phyloP scores from a whole-genome alignment of 2,797 vertebrate species.

The Enteromius argenteus region DNA sequence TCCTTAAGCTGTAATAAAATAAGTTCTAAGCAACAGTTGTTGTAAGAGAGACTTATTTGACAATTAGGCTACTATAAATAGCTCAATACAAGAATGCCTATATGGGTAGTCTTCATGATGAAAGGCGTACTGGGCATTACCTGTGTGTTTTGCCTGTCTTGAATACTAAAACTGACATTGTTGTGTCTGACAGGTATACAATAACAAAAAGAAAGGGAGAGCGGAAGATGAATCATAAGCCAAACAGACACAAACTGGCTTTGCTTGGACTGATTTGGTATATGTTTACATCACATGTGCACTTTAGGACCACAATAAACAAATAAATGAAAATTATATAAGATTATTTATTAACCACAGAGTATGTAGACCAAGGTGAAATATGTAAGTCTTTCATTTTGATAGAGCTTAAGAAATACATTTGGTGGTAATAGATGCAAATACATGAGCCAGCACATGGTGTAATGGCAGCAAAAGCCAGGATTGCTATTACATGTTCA shows the following conservation, averaged over 20 bases:
- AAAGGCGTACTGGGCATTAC: no score
- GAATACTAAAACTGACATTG: no score
- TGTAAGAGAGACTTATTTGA: constrained; percentile 6
- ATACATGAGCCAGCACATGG: background rate
- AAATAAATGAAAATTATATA: background rate
- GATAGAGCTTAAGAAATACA: background rate
- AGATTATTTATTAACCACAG: constrained; percentile 53
- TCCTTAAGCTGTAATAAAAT: background rate
- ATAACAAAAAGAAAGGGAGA: no score
- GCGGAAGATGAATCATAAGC: no score
- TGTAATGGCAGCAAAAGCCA: constrained; percentile 7
- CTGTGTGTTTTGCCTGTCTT: no score
- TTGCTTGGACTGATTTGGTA: no score
- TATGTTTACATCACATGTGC: background rate
- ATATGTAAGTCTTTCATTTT: background rate
- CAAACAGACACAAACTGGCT: no score
- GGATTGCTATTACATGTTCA: background rate
- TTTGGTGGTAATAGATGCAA: background rate
- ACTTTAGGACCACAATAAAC: background rate
- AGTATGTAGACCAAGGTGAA: background rate
- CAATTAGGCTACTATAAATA: background rate
- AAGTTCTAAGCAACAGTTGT: background rate
- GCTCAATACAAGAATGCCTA: no score
- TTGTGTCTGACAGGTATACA: no score
- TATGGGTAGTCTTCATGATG: no score